These are phyloP conservation scores for Aphis craccivora DNA, from an alignment of 1,140 invertebrate genomes.

Conservation along the genomic window DNA sequence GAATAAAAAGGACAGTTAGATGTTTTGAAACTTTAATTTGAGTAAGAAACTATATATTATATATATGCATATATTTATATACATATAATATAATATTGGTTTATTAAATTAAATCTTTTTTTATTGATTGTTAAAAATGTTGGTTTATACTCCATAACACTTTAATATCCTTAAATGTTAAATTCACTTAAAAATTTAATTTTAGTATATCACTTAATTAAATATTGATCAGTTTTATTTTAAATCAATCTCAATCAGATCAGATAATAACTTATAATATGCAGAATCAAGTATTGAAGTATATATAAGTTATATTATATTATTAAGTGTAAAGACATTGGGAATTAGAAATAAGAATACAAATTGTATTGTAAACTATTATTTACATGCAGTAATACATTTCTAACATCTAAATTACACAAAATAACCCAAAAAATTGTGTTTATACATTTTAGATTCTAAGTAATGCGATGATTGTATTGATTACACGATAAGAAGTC, in stretches of 20 bases:
- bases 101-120: neutral
- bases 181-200: no score
- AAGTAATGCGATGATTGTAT: no score
- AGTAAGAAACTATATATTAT: neutral
- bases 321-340: neutral
- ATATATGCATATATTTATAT: neutral
- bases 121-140: neutral
- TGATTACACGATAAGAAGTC: no score
- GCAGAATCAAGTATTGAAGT: neutral
- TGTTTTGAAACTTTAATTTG: neutral
- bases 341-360: neutral
- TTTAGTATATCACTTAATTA: no score
- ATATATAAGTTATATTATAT: neutral
- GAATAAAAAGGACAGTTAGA: neutral
- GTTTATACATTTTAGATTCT: no score
- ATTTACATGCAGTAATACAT: neutral
- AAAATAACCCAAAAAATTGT: no score
- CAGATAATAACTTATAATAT: neutral
- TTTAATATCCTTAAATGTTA: neutral
- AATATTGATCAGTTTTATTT: no score
- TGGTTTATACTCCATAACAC: neutral
- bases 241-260: no score
- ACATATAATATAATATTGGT: neutral
- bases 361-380: neutral
- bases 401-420: neutral